Conservation (phyloP, 1,140 invertebrate genomes). For the Goniozus legneri region DNA sequence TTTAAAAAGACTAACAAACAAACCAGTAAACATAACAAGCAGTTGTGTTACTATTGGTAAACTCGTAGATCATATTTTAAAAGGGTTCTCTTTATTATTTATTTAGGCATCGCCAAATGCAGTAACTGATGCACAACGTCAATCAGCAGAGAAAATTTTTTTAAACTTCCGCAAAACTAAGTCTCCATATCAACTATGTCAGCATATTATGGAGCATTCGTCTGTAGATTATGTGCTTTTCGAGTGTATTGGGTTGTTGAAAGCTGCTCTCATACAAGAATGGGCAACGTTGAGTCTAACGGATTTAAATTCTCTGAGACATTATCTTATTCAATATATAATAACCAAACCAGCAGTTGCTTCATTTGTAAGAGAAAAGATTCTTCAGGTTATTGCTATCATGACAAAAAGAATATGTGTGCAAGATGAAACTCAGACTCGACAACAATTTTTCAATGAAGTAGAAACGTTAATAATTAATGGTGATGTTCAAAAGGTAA, state of each 20-base stretch:
- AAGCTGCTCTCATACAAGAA: slow-evolving; percentile 77
- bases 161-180: slow-evolving; percentile 78
- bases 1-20: background rate
- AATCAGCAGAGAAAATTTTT: slow-evolving; percentile 75
- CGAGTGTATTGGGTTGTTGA: slow-evolving; percentile 81
- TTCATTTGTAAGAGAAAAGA: slow-evolving; percentile 63
- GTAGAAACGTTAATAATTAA: slow-evolving; percentile 68
- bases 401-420: slow-evolving; percentile 81
- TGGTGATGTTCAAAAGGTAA: slow-evolving; percentile 60
- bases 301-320: slow-evolving; percentile 69
- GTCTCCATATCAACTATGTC: slow-evolving; percentile 77
- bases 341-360: slow-evolving; percentile 62
- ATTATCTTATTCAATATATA: slow-evolving; percentile 78
- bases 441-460: slow-evolving; percentile 69
- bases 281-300: slow-evolving; percentile 67
- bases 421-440: slow-evolving; percentile 66
- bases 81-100: slow-evolving; percentile 6
- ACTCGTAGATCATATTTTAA: slow-evolving; percentile 4
- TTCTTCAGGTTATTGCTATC: slow-evolving; percentile 77
- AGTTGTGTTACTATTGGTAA: slow-evolving; percentile 1
- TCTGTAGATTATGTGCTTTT: slow-evolving; percentile 81
- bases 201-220: slow-evolving; percentile 76
- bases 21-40: slow-evolving; percentile 1
- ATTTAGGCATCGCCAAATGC: slow-evolving; percentile 78
- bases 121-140: slow-evolving; percentile 72